Base-by-base conservation (phyloP, 2,888 invertebrate species). In the Sisyra nigra region DNA sequence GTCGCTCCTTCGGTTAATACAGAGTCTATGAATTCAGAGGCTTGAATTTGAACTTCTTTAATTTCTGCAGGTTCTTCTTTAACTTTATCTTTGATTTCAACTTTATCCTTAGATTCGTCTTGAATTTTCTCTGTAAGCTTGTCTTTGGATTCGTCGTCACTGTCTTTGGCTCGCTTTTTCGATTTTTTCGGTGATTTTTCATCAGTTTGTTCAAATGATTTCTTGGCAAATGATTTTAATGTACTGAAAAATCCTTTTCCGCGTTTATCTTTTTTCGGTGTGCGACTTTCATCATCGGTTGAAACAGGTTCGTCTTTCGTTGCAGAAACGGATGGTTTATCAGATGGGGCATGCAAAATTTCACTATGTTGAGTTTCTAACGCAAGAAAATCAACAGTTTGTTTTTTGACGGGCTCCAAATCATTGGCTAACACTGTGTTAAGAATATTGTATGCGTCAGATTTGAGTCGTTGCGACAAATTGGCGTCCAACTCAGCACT, bases 231-330 rank as follows among this genome's bases (percentile, higher is more conserved):
- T 39, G 56, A 60, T 54, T 61, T 62, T 7, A 63, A 51, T 4
- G 61, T 58, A 43, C 60, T 60, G 41, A 63, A 57, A 50, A 63
- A 60, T 15, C 61, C 58, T 46, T 54, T 55, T 47, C 57, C 59
- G 14, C 52, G 42, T 52, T 59, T 61, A 49, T 56, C 59, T 39
- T 58, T 58, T 45, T 62, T 58, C 33, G 46, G 45, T 40, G 40
- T 45, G 34, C 41, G 43, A 30, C 44, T 45, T 15, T 38, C 13
- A 15, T 43, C 43, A 9, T 30, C 35, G 8, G 5, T 24, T 7
- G 24, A 24, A 24, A 24, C 24, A 7, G 24, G 18, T 7, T 14
- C 38, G 4, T 40, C 48, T 47, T 17, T 46, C 46, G 19, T 42
- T 40, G 11, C 41, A 24, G 24, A 24, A 24, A 30, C 14, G 31